These are phyloP conservation scores for Drosophila colorata DNA, from an alignment of 2,888 invertebrate species.

Conservation along the genomic window DNA sequence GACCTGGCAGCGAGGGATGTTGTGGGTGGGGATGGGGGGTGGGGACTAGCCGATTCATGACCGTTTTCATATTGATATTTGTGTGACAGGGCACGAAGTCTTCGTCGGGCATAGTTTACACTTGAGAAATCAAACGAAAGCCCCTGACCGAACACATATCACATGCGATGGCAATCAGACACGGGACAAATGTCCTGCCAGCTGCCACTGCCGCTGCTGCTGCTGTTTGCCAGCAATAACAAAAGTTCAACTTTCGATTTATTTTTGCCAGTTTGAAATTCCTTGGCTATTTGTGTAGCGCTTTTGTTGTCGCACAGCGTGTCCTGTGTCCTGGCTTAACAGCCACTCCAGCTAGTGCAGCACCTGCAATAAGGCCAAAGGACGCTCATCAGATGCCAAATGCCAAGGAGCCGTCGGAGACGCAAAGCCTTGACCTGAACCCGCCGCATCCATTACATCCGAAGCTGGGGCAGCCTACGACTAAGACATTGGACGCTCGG, in stretches of 20 bases:
- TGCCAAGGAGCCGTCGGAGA: slow-evolving; percentile 43
- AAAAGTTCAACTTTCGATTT: slow-evolving; percentile 76
- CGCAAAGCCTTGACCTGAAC: slow-evolving; percentile 56
- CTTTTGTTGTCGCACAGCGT: slow-evolving; percentile 60
- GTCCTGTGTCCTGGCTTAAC: slow-evolving; percentile 40
- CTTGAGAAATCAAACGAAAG: slow-evolving; percentile 77
- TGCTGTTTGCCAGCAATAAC: slow-evolving; percentile 23
- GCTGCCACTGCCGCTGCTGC: slow-evolving; percentile 40
- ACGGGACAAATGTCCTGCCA: slow-evolving; percentile 73
- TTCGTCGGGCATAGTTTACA: slow-evolving; percentile 62
- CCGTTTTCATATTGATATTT: slow-evolving; percentile 73
- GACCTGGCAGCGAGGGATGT: slow-evolving; percentile 3
- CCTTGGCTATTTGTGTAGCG: slow-evolving; percentile 54
- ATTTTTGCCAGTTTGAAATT: slow-evolving; percentile 67
- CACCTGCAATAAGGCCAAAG: slow-evolving; percentile 58
- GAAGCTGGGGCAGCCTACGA: slow-evolving; percentile 37
- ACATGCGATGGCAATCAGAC: slow-evolving; percentile 48
- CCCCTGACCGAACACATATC: slow-evolving; percentile 48
- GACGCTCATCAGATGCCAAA: slow-evolving; percentile 72
- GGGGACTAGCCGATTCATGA: slow-evolving; percentile 14
- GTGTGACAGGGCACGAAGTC: slow-evolving; percentile 59
- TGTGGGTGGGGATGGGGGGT: not conserved
- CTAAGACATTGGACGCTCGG: slow-evolving; percentile 35
- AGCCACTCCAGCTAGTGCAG: slow-evolving; percentile 32
- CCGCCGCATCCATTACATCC: not conserved